Base-by-base conservation (phyloP, 2,888 invertebrate species). In the Capitulum mitella region DNA sequence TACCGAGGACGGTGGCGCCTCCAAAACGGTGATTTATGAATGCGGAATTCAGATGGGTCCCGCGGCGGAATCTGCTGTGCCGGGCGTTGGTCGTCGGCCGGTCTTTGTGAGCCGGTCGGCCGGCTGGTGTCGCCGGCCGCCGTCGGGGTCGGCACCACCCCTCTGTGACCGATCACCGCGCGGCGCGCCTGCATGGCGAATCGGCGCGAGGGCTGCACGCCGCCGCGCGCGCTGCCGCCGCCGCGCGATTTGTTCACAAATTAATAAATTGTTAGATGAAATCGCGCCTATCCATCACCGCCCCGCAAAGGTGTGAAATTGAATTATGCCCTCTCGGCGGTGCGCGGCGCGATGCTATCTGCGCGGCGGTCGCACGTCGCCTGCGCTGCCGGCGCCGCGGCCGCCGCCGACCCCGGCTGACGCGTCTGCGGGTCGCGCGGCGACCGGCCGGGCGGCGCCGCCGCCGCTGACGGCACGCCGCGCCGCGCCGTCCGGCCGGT, bases 231-330 rank as follows among this genome's bases (percentile, higher is more conserved):
- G 22, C 34, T 16, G 32, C 64, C 37, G 37, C 70, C 37, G 64
- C 29, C 58, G 58, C 58, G 58, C 29, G 22, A 58, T 70, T 70
- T 70, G 26, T 26, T 70, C 70, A 70, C 70, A 70, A 70, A 70
- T 70, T 70, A 70, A 70, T 70, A 40, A 70, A 70, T 70, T 70
- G 70, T 70, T 40, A 70, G 70, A 70, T 70, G 70, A 70, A 70
- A 70, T 70, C 70, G 70, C 70, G 37, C 34, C 6, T 6, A 37
- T 70, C 70, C 40, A 70, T 70, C 70, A 70, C 70, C 26, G 26
- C 37, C 70, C 70, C 6, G 70, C 70, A 70, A 70, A 70, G 70
- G 70, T 70, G 70, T 70, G 70, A 70, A 70, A 70, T 70, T 70
- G 40, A 70, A 70, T 70, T 37, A 70, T 70, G 70, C 37, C 70